A percentile compares a stretch with the other conserved stretches of the same genome.
Conservation (phyloP, 1,140 invertebrate genomes). For the Lasaia peninsularis region DNA sequence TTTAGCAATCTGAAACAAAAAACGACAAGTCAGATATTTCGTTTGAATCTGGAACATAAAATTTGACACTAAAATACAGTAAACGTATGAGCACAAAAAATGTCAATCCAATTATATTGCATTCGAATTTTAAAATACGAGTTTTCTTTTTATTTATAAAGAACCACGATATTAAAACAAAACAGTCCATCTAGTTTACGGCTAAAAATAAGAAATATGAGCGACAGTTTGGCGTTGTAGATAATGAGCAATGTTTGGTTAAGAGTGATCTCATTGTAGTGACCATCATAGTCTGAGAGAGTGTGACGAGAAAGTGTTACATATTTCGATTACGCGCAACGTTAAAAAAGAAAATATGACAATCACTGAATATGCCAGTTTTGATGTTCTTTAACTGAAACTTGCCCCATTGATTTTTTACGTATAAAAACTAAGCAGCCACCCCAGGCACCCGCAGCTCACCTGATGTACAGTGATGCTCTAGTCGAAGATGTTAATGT, state of each 20-base stretch:
- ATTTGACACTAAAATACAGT: too few relatives aligned
- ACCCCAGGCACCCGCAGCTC: too few relatives aligned
- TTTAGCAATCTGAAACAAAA: constrained; percentile 27
- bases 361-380: background rate
- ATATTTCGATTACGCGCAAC: constrained; percentile 13
- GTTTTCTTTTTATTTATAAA: too few relatives aligned
- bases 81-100: too few relatives aligned
- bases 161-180: too few relatives aligned
- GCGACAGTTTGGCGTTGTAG: constrained; percentile 13
- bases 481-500: too few relatives aligned
- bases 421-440: too few relatives aligned
- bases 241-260: constrained; percentile 34
- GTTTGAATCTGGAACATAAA: background rate
- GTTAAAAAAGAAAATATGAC: background rate
- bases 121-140: too few relatives aligned
- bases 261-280: constrained; percentile 32
- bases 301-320: constrained; percentile 11
- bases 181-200: background rate
- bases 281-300: background rate
- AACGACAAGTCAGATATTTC: constrained; percentile 19
- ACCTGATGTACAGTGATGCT: too few relatives aligned
- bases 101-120: too few relatives aligned
- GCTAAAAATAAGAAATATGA: background rate
- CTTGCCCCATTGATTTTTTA: too few relatives aligned
- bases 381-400: too few relatives aligned